Base-by-base conservation (phyloP, 1,140 invertebrate species). In the Aphelenchoides besseyi region DNA sequence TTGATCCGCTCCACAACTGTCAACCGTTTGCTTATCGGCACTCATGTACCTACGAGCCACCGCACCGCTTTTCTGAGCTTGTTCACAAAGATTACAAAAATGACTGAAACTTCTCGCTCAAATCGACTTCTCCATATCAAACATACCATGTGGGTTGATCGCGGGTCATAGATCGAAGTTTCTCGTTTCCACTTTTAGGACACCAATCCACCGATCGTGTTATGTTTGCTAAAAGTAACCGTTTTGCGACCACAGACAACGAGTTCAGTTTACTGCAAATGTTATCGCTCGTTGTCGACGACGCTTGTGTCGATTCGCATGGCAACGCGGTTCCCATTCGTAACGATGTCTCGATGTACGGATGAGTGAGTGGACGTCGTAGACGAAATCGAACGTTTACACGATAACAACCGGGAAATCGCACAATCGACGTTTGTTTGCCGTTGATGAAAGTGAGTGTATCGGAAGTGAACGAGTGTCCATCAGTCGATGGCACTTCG, bases 301-400 rank as follows among this genome's bases (percentile, higher is more conserved):
- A 33, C 5, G 18, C 18, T 5, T 23, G n/a, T 16, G 16, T 16
- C 32, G 18, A 32, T 12, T 35, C 8, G n/a, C 69, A 70, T 12
- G 69, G 69, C 54, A 70, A 9, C n/a, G 23, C 48, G 8, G 68
- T 70, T 3, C 69, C 69, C 67, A 70, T 41, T 28, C 28, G 18
- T 8, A 70, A n/a, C 18, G 54, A 70, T 12, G 69, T 35, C 67
- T 70, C 69, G 69, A 70, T 69, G 64, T 70, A 70, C 1, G 69
- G 69, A 70, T 70, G 28, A 5, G 18, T 54, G 26, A 70, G 18
- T 3, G 69, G 69, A 26, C 18, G 12, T 0, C n/a, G 30, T 35
- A 70, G 16, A n/a, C 30, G 8, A 29, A 70, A 70, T 12, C 16
- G 3, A 30, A 70, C 16, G 12, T 70, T 71, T 8, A 70, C 67